Conservation (phyloP, 1,140 invertebrate species). For the Aculops lycopersici region DNA sequence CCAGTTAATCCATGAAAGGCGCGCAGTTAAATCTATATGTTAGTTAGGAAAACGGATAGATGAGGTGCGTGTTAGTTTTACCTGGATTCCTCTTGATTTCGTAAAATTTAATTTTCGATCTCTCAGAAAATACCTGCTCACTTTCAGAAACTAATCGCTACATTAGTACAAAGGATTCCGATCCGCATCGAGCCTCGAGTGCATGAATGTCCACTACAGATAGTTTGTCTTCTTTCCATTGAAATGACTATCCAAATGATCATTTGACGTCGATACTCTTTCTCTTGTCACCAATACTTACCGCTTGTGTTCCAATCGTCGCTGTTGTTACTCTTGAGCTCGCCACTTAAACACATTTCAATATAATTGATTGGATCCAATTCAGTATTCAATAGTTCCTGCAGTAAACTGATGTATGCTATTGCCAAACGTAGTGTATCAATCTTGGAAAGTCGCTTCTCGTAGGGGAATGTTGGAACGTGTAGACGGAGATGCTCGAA, state of each 20-base stretch:
- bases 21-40: conserved; percentile 54
- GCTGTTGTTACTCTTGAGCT: conserved; percentile 40
- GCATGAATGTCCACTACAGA: neutral
- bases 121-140: too few relatives aligned
- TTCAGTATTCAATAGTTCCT: conserved; percentile 57
- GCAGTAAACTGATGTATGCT: conserved; percentile 29
- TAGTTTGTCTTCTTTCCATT: too few relatives aligned
- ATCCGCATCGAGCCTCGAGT: neutral
- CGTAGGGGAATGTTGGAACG: conserved; percentile 92
- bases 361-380: conserved; percentile 62
- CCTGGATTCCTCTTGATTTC: conserved; percentile 2
- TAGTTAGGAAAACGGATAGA: conserved; percentile 12
- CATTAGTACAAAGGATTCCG: too few relatives aligned
- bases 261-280: too few relatives aligned
- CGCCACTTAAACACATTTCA: conserved; percentile 54
- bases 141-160: too few relatives aligned
- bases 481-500: conserved; percentile 76
- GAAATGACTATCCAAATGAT: too few relatives aligned
- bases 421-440: conserved; percentile 9
- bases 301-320: conserved; percentile 85
- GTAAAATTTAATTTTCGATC: too few relatives aligned
- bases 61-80: conserved; percentile 1
- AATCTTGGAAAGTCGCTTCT: conserved; percentile 26
- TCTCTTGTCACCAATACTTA: too few relatives aligned
- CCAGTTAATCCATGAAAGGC: conserved; percentile 96